These are phyloP conservation scores for Heterochromis multidens DNA, from an alignment of 2,113 vertebrate genomes.

Conservation along the genomic window DNA sequence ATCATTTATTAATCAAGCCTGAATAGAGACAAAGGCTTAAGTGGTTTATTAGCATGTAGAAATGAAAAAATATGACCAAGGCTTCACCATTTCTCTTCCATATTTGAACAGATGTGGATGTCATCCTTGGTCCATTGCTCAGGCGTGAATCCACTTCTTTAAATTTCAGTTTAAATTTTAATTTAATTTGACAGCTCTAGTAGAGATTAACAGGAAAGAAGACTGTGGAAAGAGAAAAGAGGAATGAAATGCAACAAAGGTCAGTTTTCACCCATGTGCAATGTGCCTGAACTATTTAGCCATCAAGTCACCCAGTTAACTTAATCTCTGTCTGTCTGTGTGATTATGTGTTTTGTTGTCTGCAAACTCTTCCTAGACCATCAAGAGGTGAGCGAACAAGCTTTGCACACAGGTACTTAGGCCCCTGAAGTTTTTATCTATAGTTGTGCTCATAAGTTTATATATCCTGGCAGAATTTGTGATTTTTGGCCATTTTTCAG, in stretches of 20 bases:
- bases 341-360: background rate
- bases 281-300: background rate
- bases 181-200: background rate
- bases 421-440: background rate
- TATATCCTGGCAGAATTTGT: too few relatives aligned
- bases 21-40: background rate
- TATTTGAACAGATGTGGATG: background rate
- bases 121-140: background rate
- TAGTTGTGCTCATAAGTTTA: too few relatives aligned
- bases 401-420: too few relatives aligned
- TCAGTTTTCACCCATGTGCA: background rate
- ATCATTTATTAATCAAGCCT: background rate
- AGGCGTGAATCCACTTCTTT: background rate
- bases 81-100: background rate
- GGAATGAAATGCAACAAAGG: background rate
- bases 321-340: background rate
- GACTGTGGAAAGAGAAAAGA: background rate
- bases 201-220: background rate
- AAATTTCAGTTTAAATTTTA: background rate
- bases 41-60: background rate
- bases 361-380: background rate
- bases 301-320: background rate
- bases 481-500: too few relatives aligned
- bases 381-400: background rate
- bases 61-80: background rate